These are phyloP conservation scores for Clarias pachynema DNA, from an alignment of 2,797 vertebrate genomes.

Conservation along the genomic window DNA sequence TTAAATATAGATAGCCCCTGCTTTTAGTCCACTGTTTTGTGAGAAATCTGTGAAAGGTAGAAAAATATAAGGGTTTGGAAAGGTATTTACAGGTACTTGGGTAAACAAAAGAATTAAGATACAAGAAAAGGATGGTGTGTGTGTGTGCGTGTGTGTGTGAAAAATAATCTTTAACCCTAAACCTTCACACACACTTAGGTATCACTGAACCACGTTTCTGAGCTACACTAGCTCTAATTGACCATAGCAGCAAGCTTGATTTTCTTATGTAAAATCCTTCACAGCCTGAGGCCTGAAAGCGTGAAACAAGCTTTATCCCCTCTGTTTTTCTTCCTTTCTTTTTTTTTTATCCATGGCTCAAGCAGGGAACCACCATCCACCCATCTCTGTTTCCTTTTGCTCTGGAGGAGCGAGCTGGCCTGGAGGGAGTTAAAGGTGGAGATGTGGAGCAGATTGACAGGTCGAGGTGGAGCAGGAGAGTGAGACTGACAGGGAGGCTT, in stretches of 20 bases:
- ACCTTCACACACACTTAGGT: conserved; percentile 40
- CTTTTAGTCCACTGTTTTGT: neutral
- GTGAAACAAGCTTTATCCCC: conserved; percentile 13
- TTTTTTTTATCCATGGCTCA: neutral
- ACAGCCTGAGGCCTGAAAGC: conserved; percentile 2
- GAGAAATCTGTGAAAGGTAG: neutral
- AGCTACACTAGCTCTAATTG: conserved; percentile 40
- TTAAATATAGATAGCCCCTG: too few relatives aligned
- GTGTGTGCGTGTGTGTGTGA: conserved; percentile 22
- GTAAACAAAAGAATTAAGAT: neutral
- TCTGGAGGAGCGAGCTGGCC: conserved; percentile 25
- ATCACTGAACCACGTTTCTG: conserved; percentile 37
- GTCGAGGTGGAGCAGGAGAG: conserved; percentile 28
- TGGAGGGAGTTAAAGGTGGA: conserved; percentile 17
- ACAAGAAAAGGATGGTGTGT: neutral
- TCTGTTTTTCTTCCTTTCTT: conserved; percentile 6
- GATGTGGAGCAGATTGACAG: conserved; percentile 43
- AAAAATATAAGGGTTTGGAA: neutral
- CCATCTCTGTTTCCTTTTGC: conserved; percentile 33
- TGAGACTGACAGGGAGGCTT: conserved; percentile 42
- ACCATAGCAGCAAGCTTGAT: conserved; percentile 24
- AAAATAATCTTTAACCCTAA: neutral
- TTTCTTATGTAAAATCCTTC: conserved; percentile 27
- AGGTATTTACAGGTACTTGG: neutral
- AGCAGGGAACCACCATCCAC: neutral